A percentile compares a stretch with the other conserved stretches of the same genome.
Evolutionary conservation across 2,113 vertebrate species (phyloP).

Genomic region (Macaca nemestrina): DNA sequence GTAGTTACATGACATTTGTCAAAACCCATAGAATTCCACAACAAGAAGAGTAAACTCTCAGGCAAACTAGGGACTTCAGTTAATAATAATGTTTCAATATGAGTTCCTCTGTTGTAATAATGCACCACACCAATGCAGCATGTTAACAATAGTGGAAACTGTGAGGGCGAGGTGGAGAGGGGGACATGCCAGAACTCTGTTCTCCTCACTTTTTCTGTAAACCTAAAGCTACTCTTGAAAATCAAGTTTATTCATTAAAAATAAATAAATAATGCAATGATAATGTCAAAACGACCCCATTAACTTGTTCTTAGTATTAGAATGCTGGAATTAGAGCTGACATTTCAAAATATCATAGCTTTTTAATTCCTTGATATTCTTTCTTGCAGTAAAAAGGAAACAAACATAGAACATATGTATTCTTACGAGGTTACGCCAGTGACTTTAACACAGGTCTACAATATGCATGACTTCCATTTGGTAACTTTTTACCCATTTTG

Average conservation of each 20-base stretch:
- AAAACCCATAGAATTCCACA: not conserved
- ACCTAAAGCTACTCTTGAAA: not conserved
- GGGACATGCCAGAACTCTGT: not conserved
- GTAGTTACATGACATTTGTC: not conserved
- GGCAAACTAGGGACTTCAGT: not conserved
- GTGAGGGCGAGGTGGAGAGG: accelerated
- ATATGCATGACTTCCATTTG: accelerated
- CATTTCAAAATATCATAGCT: not conserved
- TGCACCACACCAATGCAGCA: not conserved
- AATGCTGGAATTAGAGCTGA: not conserved
- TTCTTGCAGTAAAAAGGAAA: not conserved
- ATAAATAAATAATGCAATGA: not conserved
- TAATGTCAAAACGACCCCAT: not conserved
- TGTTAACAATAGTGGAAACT: not conserved
- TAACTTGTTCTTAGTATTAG: not conserved
- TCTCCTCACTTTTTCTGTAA: not conserved
- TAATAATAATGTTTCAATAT: not conserved
- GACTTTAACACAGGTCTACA: not conserved
- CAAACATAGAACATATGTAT: accelerated
- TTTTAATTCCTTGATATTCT: not conserved
- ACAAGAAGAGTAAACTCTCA: too few species aligned
- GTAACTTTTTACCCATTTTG: not conserved
- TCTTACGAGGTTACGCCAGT: not conserved
- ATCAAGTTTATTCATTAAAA: not conserved
- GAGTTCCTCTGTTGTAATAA: not conserved